Conservation (phyloP, 2,113 vertebrate genomes). For the Perccottus glenii region DNA sequence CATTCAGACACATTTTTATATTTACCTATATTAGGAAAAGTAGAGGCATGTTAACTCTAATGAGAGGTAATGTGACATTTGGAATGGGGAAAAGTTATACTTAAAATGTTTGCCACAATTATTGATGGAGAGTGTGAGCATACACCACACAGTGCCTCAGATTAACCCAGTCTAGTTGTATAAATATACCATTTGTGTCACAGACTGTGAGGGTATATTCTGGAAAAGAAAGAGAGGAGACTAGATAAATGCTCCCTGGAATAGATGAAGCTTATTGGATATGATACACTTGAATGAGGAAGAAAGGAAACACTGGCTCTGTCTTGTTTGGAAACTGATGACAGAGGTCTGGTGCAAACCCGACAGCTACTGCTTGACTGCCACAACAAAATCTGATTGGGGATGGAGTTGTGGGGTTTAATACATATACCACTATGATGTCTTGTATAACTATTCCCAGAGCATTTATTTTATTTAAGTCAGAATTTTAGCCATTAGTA, state of each 20-base stretch:
- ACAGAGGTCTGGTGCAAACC: constrained; percentile 11
- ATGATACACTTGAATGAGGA: constrained; percentile 42
- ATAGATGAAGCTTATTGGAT: constrained; percentile 42
- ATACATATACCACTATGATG: background rate
- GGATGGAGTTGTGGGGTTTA: background rate
- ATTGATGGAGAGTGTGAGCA: background rate
- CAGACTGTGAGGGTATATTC: constrained; percentile 19
- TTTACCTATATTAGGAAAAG: too few relatives aligned
- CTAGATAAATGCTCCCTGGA: constrained; percentile 28
- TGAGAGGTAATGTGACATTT: background rate
- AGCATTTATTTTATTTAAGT: too few relatives aligned
- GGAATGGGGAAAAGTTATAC: background rate
- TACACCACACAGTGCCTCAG: constrained; percentile 2
- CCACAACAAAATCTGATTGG: constrained; percentile 13
- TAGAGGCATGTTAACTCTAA: too few relatives aligned
- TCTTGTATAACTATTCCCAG: background rate
- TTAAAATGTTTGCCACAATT: background rate
- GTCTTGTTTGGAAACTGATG: constrained; percentile 45
- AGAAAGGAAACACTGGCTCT: constrained; percentile 36
- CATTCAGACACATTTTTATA: background rate
- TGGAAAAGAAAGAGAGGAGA: constrained; percentile 35
- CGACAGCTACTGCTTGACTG: constrained; percentile 15
- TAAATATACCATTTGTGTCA: constrained; percentile 31
- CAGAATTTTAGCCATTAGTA: too few relatives aligned
- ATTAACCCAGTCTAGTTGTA: constrained; percentile 21